Evolutionary conservation across 2,888 invertebrate species (phyloP).

Genomic region (Acleris laterana): DNA sequence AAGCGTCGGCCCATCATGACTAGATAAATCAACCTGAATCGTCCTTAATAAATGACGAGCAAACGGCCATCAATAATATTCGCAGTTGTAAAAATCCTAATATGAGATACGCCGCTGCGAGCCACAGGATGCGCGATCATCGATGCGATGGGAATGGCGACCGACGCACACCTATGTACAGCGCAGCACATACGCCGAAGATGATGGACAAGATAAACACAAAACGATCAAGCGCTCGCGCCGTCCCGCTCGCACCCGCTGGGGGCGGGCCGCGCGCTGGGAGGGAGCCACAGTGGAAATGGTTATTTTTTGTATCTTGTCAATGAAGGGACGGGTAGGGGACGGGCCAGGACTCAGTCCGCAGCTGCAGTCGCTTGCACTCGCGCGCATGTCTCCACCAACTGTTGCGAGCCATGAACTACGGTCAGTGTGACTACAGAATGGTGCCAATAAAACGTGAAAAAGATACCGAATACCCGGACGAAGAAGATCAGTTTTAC

Average conservation of each 20-base stretch:
- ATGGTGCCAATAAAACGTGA: conserved; percentile 74
- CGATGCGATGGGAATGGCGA: conserved; percentile 73
- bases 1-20: too few relatives aligned
- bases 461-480: conserved; percentile 65
- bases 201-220: conserved; percentile 81
- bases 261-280: conserved; percentile 64
- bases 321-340: conserved; percentile 80
- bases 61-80: neutral
- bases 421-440: conserved; percentile 66
- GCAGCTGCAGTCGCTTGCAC: conserved; percentile 63
- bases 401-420: conserved; percentile 65
- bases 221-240: conserved; percentile 57
- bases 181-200: conserved; percentile 65
- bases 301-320: conserved; percentile 81
- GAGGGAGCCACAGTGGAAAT: conserved; percentile 65
- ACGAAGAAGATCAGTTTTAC: conserved; percentile 74
- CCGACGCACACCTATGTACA: conserved; percentile 58
- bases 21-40: too few relatives aligned
- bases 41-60: too few relatives aligned
- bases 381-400: conserved; percentile 53
- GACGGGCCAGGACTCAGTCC: conserved; percentile 62
- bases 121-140: conserved; percentile 68
- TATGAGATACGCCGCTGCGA: neutral
- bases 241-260: conserved; percentile 62
- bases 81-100: neutral